Evolutionary conservation across 2,888 invertebrate genomes (phyloP).

Genomic region (Cecidostiba fungosa): DNA sequence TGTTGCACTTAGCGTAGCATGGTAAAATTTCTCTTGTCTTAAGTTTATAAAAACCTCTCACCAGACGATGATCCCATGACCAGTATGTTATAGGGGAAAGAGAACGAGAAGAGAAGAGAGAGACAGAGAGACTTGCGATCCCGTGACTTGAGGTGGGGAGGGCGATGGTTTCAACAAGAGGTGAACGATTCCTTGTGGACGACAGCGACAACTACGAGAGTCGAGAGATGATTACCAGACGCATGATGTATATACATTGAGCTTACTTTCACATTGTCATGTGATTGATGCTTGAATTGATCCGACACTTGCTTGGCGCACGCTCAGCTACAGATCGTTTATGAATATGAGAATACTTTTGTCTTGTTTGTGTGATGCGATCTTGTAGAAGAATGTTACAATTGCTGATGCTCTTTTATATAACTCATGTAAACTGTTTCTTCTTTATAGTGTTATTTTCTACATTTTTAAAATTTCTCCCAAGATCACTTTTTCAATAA

Average conservation of each 20-base stretch:
- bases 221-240: background rate
- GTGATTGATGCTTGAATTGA: slow-evolving; percentile 41
- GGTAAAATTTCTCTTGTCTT: slow-evolving; percentile 6
- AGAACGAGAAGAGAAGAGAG: background rate
- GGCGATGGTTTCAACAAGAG: slow-evolving; percentile 4
- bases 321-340: too few relatives aligned
- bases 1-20: background rate
- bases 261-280: slow-evolving; percentile 54
- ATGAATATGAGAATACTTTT: background rate
- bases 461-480: too few relatives aligned
- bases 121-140: slow-evolving; percentile 2
- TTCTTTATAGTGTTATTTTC: background rate
- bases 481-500: too few relatives aligned
- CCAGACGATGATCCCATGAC: background rate
- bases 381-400: background rate
- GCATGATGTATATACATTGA: slow-evolving; percentile 4
- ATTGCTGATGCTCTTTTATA: background rate
- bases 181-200: slow-evolving; percentile 37
- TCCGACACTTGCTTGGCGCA: background rate
- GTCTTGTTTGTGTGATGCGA: background rate
- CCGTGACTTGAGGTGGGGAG: slow-evolving; percentile 29
- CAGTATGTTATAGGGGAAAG: background rate
- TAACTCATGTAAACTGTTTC: background rate
- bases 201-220: background rate
- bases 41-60: background rate